Evolutionary conservation across 2,888 invertebrate genomes (phyloP).

Genomic region (Mesorhabditis belari): DNA sequence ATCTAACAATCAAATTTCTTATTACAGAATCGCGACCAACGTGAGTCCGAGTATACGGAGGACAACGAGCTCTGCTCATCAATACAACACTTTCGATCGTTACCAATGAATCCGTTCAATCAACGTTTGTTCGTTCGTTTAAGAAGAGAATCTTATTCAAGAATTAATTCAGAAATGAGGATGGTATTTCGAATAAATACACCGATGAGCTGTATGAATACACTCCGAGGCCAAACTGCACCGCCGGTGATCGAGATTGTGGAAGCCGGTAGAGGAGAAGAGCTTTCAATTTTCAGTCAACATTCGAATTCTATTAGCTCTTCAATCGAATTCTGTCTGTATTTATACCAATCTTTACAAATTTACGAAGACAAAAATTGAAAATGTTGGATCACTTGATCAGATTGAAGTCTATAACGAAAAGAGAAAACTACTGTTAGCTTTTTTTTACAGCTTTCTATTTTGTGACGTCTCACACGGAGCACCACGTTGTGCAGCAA

Average conservation of each 20-base stretch:
- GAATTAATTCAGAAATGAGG: conserved; percentile 24
- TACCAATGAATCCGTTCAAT: conserved; percentile 25
- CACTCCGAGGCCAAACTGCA: conserved; percentile 40
- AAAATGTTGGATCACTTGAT: too few relatives aligned
- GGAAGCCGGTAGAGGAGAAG: conserved; percentile 29
- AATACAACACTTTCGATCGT: conserved; percentile 34
- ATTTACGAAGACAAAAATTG: too few relatives aligned
- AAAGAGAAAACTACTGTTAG: too few relatives aligned
- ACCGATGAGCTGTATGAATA: conserved; percentile 46
- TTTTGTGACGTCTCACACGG: conserved; percentile 45
- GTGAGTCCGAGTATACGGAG: conserved; percentile 31
- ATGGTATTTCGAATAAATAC: conserved; percentile 43
- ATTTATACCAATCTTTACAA: too few relatives aligned
- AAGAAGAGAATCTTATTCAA: not conserved
- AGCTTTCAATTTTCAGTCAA: too few relatives aligned
- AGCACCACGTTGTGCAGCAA: conserved; percentile 38
- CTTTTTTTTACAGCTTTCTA: too few relatives aligned
- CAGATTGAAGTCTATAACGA: too few relatives aligned
- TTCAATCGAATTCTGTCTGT: too few relatives aligned
- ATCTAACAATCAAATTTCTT: too few relatives aligned
- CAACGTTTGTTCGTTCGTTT: conserved; percentile 16
- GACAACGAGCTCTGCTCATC: conserved; percentile 37
- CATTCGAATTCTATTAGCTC: too few relatives aligned
- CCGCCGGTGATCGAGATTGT: conserved; percentile 14
- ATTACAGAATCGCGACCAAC: conserved; percentile 15